These are phyloP conservation scores for Toxotes jaculatrix DNA, from an alignment of 2,113 vertebrate species.

Conservation along the genomic window DNA sequence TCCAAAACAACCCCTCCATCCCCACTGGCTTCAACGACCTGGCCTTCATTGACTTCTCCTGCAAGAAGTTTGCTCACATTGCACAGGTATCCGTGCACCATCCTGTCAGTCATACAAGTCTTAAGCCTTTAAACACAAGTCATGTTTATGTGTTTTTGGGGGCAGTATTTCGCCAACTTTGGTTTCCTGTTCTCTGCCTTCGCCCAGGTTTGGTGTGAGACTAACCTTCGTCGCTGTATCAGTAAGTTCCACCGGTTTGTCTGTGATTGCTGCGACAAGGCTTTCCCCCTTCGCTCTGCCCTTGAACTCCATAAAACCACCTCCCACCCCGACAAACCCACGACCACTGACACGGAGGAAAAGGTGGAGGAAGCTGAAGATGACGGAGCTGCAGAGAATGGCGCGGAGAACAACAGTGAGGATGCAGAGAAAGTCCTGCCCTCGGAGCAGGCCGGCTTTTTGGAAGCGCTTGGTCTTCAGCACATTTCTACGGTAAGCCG, in stretches of 20 bases:
- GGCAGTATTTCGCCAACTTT: no score
- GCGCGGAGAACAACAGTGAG: conserved; percentile 38
- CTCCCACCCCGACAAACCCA: conserved; percentile 72
- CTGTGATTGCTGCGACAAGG: conserved; percentile 94
- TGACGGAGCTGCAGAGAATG: conserved; percentile 35
- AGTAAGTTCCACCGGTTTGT: conserved; percentile 95
- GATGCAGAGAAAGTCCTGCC: neutral
- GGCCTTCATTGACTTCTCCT: conserved; percentile 98
- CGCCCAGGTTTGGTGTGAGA: conserved; percentile 96
- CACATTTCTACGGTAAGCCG: conserved; percentile 82
- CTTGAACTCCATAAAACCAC: conserved; percentile 90
- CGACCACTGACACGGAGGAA: fast-evolving
- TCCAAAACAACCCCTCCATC: conserved; percentile 98
- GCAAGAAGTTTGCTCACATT: conserved; percentile 94
- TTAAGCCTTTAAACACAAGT: no score
- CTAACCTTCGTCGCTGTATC: conserved; percentile 93
- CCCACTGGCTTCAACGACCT: conserved; percentile 96
- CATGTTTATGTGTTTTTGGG: neutral
- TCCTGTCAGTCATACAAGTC: neutral
- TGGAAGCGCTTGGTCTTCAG: conserved; percentile 91
- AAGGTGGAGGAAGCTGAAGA: conserved; percentile 48
- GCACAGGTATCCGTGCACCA: conserved; percentile 87
- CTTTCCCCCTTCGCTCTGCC: conserved; percentile 92
- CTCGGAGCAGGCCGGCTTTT: conserved; percentile 85
- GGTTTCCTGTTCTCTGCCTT: neutral